Evolutionary conservation across 2,113 vertebrate genomes (phyloP), one percentile per base, ranked within the genome.

Genomic region (Cichladusa arquata): DNA sequence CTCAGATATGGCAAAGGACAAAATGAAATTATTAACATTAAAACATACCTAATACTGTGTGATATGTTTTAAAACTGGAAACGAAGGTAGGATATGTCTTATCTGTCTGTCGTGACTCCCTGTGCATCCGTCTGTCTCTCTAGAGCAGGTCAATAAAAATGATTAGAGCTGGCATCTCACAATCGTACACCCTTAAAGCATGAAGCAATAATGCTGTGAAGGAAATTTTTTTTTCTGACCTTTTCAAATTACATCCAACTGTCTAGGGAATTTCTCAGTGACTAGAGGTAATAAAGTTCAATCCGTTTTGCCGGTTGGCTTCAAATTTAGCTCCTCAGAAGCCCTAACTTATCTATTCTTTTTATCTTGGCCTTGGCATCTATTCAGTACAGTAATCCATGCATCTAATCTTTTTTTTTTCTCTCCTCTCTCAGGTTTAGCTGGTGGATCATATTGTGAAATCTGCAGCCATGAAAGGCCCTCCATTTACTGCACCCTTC

Each of bases 221-320:
- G 96, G 96, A 97, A 97, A 94, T 97, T 97, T 97, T 97, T 97
- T 97, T 97, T 96, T 90, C 97, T 98, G 97, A 98, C 97, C 98
- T 98, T 98, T 98, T 98, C 97, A 98, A 98, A 98, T 98, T 98
- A 96, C 98, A 98, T 98, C 97, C 97, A 96, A 97, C 97, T 97
- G 95, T 98, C 98, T 98, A 51, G 98, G 97, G 98, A 98, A 98
- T 98, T 98, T 98, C 97, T 97, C 97, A 97, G 97, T 97, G 97
- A 98, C 97, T 98, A 92, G 96, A 98, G 97, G 97, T 98, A 98
- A 98, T 98, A 98, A 98, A 97, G 97, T 98, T 98, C 98, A 98
- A 98, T 98, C 97, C 81, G 80, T 98, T 98, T 98, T 98, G 97
- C 97, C 79, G 83, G 95, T 97, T 98, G 97, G 90, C 97, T 97